Percentiles rank a stretch among this genome's conserved stretches.
phyloP scores from a whole-genome alignment of 2,797 vertebrate species.

The Arrhamphus sclerolepis region DNA sequence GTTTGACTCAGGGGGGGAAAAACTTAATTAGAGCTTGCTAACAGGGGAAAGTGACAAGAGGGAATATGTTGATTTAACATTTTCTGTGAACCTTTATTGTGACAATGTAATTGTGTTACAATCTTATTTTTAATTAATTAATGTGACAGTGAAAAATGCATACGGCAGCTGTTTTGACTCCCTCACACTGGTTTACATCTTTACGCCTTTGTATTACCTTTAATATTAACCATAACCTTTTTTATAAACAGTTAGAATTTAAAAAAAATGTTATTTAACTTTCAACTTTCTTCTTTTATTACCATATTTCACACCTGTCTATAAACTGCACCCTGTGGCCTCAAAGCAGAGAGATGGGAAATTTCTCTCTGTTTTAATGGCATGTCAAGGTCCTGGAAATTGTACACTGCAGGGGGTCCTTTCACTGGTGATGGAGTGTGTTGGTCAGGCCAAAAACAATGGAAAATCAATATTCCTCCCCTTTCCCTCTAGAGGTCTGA shows the following conservation, averaged over 20 bases:
- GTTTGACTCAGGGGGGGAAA: slow-evolving; percentile 62
- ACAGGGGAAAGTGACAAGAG: slow-evolving; percentile 69
- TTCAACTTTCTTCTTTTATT: slow-evolving; percentile 7
- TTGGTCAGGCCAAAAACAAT: slow-evolving; percentile 77
- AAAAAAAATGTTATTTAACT: not conserved
- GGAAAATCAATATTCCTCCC: slow-evolving; percentile 77
- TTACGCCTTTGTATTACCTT: slow-evolving; percentile 12
- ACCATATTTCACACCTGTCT: slow-evolving; percentile 21
- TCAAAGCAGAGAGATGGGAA: slow-evolving; percentile 39
- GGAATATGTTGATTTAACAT: slow-evolving; percentile 66
- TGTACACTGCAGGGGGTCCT: slow-evolving; percentile 74
- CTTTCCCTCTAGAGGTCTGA: slow-evolving; percentile 69
- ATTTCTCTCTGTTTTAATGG: slow-evolving; percentile 71
- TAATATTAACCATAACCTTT: slow-evolving; percentile 2
- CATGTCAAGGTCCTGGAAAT: slow-evolving; percentile 75
- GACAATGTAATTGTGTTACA: slow-evolving; percentile 39
- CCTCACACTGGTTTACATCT: not conserved
- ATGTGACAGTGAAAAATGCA: slow-evolving; percentile 42
- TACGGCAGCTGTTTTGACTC: slow-evolving; percentile 31
- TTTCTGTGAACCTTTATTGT: slow-evolving; percentile 56
- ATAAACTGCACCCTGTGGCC: slow-evolving; percentile 31
- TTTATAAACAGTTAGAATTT: not conserved
- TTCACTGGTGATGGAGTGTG: slow-evolving; percentile 77
- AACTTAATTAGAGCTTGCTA: slow-evolving; percentile 72
- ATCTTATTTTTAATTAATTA: slow-evolving; percentile 40